These are phyloP conservation scores for Papilio dardanus DNA, from an alignment of 1,140 invertebrate genomes.

Conservation along the genomic window DNA sequence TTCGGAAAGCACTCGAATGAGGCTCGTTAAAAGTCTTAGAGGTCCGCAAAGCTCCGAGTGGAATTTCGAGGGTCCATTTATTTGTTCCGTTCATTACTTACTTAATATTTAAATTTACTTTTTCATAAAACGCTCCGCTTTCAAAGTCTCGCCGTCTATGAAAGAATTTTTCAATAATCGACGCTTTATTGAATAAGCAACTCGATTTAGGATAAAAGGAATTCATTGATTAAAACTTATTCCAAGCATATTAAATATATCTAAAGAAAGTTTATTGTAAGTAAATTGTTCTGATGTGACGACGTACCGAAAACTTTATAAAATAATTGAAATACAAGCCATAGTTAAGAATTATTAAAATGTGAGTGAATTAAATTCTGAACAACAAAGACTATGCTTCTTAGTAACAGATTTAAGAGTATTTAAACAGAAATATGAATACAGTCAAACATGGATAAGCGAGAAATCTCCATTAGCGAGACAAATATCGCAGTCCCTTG, in stretches of 20 bases:
- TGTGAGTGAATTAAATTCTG: not conserved
- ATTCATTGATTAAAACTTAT: constrained; percentile 64
- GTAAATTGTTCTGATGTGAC: not conserved
- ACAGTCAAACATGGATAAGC: too few species aligned
- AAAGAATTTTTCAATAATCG: constrained; percentile 72
- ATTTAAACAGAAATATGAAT: not conserved
- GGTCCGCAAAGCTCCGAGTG: constrained; percentile 55
- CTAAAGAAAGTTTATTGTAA: not conserved
- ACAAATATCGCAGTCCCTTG: too few species aligned
- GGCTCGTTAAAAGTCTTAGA: constrained; percentile 68
- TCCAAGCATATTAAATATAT: constrained; percentile 9
- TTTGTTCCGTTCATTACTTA: constrained; percentile 68
- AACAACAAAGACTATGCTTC: not conserved
- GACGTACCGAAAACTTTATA: not conserved
- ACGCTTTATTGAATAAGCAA: constrained; percentile 64
- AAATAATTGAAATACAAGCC: not conserved
- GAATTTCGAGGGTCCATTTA: constrained; percentile 61
- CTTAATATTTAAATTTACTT: constrained; percentile 70
- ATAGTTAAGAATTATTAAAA: not conserved
- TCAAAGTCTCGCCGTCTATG: constrained; percentile 49
- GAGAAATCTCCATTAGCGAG: too few species aligned
- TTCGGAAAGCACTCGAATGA: constrained; percentile 66
- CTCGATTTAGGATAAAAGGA: constrained; percentile 60
- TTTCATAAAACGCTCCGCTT: constrained; percentile 52
- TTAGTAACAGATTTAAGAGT: not conserved